Evolutionary conservation across 2,113 vertebrate species (phyloP).

Genomic region (Rhynchopsitta pachyrhyncha): DNA sequence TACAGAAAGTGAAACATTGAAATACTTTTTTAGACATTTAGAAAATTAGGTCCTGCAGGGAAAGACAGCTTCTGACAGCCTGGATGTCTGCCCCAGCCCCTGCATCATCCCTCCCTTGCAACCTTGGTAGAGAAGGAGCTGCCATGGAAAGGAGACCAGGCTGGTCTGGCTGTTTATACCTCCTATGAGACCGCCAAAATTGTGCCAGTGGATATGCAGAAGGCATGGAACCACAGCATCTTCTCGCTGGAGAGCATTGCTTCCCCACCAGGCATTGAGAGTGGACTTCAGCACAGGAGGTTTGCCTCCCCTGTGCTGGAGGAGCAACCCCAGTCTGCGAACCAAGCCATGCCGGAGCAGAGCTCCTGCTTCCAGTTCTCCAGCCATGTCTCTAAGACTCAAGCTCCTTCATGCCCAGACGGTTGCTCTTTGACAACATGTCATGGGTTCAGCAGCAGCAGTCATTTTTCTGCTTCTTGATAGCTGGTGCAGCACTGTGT

Average conservation of each 20-base stretch:
- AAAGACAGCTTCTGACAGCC: constrained; percentile 49
- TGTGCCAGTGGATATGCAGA: constrained; percentile 92
- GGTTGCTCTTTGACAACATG: constrained; percentile 95
- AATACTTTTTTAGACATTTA: not conserved
- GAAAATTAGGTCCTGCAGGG: too few species aligned
- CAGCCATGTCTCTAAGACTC: constrained; percentile 55
- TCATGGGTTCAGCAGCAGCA: too few species aligned
- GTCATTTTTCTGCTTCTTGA: too few species aligned
- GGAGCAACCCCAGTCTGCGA: constrained; percentile 50
- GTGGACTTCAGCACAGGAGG: constrained; percentile 66
- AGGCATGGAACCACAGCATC: constrained; percentile 95
- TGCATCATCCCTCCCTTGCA: constrained; percentile 75
- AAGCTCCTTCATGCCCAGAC: constrained; percentile 91
- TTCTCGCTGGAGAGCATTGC: constrained; percentile 91
- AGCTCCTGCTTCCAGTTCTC: constrained; percentile 79
- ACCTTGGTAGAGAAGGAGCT: constrained; percentile 85
- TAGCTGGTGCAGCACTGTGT: too few species aligned
- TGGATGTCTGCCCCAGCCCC: constrained; percentile 84
- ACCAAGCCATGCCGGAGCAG: constrained; percentile 35
- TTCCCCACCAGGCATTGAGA: constrained; percentile 81
- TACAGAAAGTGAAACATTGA: not conserved
- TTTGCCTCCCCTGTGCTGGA: constrained; percentile 68
- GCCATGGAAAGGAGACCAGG: constrained; percentile 88
- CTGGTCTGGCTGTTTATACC: constrained; percentile 85
- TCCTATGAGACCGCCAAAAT: constrained; percentile 94